Evolutionary conservation across 2,888 invertebrate species (phyloP), one percentile per base, ranked within the genome.

Genomic region (Baccha elongata): DNA sequence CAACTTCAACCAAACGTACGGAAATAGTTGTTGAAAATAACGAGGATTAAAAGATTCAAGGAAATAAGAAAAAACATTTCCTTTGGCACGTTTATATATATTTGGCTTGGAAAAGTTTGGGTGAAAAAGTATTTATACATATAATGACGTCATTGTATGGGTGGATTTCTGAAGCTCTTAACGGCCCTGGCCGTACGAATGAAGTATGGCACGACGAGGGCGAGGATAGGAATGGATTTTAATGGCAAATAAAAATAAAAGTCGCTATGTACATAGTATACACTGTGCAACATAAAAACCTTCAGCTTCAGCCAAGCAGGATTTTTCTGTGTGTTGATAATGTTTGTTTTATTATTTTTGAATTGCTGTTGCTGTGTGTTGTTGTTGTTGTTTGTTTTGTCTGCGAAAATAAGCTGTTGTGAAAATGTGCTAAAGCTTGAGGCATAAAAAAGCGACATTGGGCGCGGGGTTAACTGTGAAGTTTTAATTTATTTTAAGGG

Each of bases 171-270:
- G 44, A 19, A 60, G 44, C 60, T 44, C 40, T 40, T 58, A 40
- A 58, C 58, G 40, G 26, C 23, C 44, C 19, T 5, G 7, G 19
- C 26, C 42, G 4, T 15, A 1, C n/a, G n/a, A n/a, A n/a, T n/a
- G n/a, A n/a, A n/a, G n/a, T n/a, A n/a, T n/a, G n/a, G n/a, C n/a
- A 35, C 8, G 50, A 8, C 1, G 15, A 15, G 2, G 2, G 11
- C 35, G 15, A 60, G 40, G 58, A 75, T 52, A 46, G 58, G 58
- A 13, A 37, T 71, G 65, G 40, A 17, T 81, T 81, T 81, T 81
- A 81, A 81, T 81, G 75, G 76, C 71, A 29, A 74, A 75, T 44
- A 58, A 44, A 37, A 81, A 81, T 71, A 71, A 71, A 69, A 44
- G 46, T 71, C 60, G 44, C 60, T 29, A 7, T 11, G 58, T 23